Evolutionary conservation across 2,113 vertebrate species (phyloP), one percentile per base, ranked within the genome.

Genomic region (Apistogramma diplotaenia): DNA sequence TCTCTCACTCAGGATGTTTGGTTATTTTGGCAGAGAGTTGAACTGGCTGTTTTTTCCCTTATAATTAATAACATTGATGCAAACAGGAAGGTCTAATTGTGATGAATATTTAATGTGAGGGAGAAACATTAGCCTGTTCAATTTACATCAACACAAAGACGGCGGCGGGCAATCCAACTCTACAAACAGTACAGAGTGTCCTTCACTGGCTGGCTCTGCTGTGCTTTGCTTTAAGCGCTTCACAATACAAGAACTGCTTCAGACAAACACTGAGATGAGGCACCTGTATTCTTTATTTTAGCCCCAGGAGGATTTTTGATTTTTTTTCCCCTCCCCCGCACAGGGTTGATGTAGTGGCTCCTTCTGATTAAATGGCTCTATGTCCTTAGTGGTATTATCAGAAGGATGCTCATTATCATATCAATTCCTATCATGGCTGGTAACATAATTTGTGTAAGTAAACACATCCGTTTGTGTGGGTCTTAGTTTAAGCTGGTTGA

Each of bases 91-190:
- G 90, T 90, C 93, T 94, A 93, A 95, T 95, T 93, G 94, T 90
- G 90, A 93, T 95, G 94, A 95, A 95, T 95, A 95, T 95, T 95
- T 95, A 93, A 95, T 94, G 94, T 56, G 77, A 84, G 81, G 78
- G 87, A 91, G 91, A 94, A 94, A 94, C 91, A 93, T 94, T 91
- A 94, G 93, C 90, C 94, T 89, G 93, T 94, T 94, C 92, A 91
- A 94, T 95, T 95, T 93, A 93, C 91, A 94, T 95, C 93, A 90
- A 95, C 93, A 95, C 93, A 95, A 94, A 95, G 94, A 93, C 88
- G 72, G 87, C 88, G 81, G 62, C 79, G 43, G 81, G 90, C 93
- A 90, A 91, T 91, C 87, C 93, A 87, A 90, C 89, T 93, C 93
- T 85, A 89, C 90, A 91, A 92, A 93, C 90, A 93, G 92, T 92